Percentiles rank a stretch among this genome's conserved stretches.
Evolutionary conservation across 2,888 invertebrate genomes (phyloP).

Genomic region (Adelphocoris suturalis): DNA sequence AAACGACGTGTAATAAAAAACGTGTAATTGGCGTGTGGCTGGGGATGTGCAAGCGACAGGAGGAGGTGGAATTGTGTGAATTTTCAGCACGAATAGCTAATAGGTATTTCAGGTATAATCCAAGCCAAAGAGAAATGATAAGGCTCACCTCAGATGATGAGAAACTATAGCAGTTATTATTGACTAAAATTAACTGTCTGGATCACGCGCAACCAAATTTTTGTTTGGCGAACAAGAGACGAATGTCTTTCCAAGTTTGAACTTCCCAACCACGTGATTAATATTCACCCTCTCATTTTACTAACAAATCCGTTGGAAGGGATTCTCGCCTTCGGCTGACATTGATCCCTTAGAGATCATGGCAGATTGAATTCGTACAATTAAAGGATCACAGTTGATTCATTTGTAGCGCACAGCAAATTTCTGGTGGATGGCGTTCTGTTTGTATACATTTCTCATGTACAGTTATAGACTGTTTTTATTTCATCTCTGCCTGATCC

Average conservation of each 20-base stretch:
- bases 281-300: conserved; percentile 1
- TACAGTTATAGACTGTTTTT: no score
- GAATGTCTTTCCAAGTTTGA: neutral
- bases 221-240: neutral
- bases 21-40: no score
- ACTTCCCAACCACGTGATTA: neutral
- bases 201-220: neutral
- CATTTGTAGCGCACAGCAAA: no score
- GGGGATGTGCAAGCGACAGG: neutral
- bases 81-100: neutral
- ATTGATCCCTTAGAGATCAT: neutral
- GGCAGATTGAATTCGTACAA: no score
- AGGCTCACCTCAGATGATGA: neutral
- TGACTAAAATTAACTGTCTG: neutral
- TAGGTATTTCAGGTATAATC: no score
- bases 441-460: no score
- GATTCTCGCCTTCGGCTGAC: neutral
- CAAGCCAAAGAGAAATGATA: no score
- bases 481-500: no score
- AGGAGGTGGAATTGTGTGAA: neutral
- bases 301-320: neutral
- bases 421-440: no score
- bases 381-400: no score
- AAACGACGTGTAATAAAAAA: no score
- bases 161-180: neutral